These are phyloP conservation scores for Antheraea mylitta DNA, from an alignment of 1,140 invertebrate genomes.

Conservation along the genomic window DNA sequence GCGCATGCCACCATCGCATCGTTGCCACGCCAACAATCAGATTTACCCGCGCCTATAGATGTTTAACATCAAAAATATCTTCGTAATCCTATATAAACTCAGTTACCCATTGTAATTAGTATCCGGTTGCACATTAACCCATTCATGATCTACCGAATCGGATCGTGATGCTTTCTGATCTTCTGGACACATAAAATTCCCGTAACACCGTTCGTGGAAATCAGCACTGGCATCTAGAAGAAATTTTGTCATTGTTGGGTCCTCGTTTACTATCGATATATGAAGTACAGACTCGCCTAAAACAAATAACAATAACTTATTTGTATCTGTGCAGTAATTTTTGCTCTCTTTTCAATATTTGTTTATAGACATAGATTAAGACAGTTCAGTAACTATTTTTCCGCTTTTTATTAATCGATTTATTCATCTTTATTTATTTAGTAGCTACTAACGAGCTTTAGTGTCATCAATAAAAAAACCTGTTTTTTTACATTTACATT, in stretches of 20 bases:
- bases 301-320: not conserved
- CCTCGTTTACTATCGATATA: slow-evolving; percentile 99
- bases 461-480: no score
- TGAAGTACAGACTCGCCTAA: slow-evolving; percentile 94
- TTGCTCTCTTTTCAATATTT: no score
- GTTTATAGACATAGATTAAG: no score
- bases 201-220: slow-evolving; percentile 93
- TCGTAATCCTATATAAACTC: not conserved
- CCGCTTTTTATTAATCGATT: no score
- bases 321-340: not conserved
- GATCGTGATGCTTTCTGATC: slow-evolving; percentile 95
- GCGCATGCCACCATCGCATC: no score
- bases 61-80: no score
- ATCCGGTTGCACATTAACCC: slow-evolving; percentile 89
- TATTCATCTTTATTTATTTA: no score
- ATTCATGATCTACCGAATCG: slow-evolving; percentile 95
- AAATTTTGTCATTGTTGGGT: slow-evolving; percentile 98
- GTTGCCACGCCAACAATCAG: no score
- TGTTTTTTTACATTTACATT: no score
- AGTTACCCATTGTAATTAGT: slow-evolving; percentile 96
- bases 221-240: slow-evolving; percentile 95
- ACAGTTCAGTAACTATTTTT: no score
- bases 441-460: no score
- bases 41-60: no score
- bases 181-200: slow-evolving; percentile 98